Conservation (phyloP, 2,888 invertebrate species). For the Merodon equestris region DNA sequence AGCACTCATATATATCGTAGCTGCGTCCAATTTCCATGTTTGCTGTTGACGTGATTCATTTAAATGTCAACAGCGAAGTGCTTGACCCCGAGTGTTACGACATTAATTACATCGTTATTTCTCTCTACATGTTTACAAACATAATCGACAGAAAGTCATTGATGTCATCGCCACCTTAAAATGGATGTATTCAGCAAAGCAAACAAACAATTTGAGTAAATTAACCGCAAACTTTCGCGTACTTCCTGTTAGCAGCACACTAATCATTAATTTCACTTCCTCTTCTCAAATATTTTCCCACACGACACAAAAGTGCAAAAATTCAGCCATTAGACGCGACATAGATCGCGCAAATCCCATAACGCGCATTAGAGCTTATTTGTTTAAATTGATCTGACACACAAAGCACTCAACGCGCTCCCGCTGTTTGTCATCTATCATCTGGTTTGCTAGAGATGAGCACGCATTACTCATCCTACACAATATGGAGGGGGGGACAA, state of each 20-base stretch:
- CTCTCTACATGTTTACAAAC: too few species aligned
- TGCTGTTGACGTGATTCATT: too few species aligned
- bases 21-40: too few species aligned
- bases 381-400: constrained; percentile 42
- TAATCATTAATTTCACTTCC: constrained; percentile 7
- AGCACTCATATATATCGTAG: too few species aligned
- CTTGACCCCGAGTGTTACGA: constrained; percentile 3
- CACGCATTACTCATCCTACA: constrained; percentile 35
- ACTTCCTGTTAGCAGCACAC: not conserved
- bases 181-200: constrained; percentile 6
- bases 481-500: constrained; percentile 17
- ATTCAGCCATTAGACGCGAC: not conserved
- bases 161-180: too few species aligned
- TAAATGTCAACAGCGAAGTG: constrained; percentile 10
- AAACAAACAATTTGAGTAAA: not conserved
- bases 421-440: too few species aligned
- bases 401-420: constrained; percentile 2
- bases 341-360: not conserved
- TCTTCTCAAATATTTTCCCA: constrained; percentile 4
- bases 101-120: not conserved
- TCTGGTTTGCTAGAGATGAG: not conserved
- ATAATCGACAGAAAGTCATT: too few species aligned
- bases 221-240: constrained; percentile 12
- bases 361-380: constrained; percentile 19
- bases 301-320: constrained; percentile 18